These are phyloP conservation scores for Ursus arctos DNA, from an alignment of 2,113 vertebrate genomes.

Conservation along the genomic window DNA sequence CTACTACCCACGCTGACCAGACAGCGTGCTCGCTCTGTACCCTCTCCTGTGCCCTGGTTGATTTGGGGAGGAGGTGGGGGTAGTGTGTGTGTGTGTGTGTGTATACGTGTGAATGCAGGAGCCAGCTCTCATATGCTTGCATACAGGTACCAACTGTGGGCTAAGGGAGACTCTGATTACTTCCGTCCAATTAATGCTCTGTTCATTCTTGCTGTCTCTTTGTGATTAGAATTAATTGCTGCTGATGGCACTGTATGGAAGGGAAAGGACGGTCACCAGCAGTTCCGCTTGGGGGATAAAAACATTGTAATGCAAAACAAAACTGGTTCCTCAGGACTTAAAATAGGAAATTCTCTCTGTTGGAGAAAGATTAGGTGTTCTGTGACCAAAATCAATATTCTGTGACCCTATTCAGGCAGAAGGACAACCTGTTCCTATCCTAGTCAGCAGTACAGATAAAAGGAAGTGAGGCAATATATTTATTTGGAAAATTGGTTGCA, in stretches of 20 bases:
- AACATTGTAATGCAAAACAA: constrained; percentile 81
- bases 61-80: not conserved
- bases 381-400: constrained; percentile 79
- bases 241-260: constrained; percentile 77
- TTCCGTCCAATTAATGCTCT: constrained; percentile 70
- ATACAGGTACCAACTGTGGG: constrained; percentile 44
- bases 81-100: not conserved
- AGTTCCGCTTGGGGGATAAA: constrained; percentile 73
- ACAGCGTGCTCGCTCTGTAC: not conserved
- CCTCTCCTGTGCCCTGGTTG: not conserved
- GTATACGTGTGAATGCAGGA: accelerated
- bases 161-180: constrained; percentile 69
- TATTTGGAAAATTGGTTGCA: constrained; percentile 6
- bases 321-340: constrained; percentile 68
- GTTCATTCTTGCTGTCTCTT: constrained; percentile 77
- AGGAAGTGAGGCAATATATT: constrained; percentile 7
- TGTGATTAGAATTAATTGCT: constrained; percentile 88
- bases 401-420: constrained; percentile 65
- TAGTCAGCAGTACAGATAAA: constrained; percentile 42
- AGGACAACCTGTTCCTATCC: constrained; percentile 1
- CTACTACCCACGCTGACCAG: not conserved
- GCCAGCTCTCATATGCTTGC: not conserved
- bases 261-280: constrained; percentile 73
- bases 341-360: constrained; percentile 76
- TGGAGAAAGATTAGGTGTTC: constrained; percentile 78